Evolutionary conservation across 2,888 invertebrate genomes (phyloP).

Genomic region (Habroteleia sp.): DNA sequence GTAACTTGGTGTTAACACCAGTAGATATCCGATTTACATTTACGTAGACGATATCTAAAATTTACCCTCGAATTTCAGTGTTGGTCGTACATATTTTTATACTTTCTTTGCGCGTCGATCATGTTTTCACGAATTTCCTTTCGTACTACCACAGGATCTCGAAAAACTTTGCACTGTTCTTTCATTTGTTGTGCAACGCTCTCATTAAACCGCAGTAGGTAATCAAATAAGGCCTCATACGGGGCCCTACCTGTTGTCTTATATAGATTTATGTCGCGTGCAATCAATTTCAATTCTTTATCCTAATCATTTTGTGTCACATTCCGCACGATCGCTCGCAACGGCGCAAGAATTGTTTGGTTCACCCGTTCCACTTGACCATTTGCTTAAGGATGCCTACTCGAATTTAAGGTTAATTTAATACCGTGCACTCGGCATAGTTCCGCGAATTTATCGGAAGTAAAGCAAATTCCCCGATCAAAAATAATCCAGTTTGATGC

Average conservation of each 20-base stretch:
- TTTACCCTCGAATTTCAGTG: background rate
- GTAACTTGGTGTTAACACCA: conserved; percentile 32
- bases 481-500: background rate
- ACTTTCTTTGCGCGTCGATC: background rate
- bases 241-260: conserved; percentile 34
- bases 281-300: conserved; percentile 7
- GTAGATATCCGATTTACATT: conserved; percentile 19
- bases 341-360: conserved; percentile 54
- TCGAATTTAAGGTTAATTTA: conserved; percentile 31
- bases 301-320: background rate
- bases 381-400: conserved; percentile 63
- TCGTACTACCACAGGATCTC: conserved; percentile 18
- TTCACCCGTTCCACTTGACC: conserved; percentile 57
- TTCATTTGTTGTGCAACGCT: conserved; percentile 11
- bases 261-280: conserved; percentile 44
- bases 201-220: conserved; percentile 41
- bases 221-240: conserved; percentile 32
- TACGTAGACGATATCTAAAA: conserved; percentile 25
- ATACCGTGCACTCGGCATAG: background rate
- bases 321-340: conserved; percentile 13
- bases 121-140: conserved; percentile 8
- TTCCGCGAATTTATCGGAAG: background rate
- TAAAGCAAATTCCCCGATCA: background rate
- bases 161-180: conserved; percentile 8
- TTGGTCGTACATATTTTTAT: conserved; percentile 1